Evolutionary conservation across 1,140 invertebrate species (phyloP).

Genomic region (Leptinotarsa undecemlineata): DNA sequence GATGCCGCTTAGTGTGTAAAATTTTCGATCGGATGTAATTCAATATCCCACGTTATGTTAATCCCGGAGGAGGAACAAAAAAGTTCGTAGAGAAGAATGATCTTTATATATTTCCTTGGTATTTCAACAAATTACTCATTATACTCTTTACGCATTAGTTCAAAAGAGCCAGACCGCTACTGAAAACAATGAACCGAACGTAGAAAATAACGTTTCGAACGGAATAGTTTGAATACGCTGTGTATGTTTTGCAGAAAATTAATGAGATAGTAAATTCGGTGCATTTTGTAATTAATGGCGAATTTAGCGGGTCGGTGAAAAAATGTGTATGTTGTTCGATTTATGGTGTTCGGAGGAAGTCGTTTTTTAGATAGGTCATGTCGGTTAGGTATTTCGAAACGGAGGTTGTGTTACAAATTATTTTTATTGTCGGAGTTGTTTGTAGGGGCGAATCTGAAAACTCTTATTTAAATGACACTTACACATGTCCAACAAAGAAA

Average conservation of each 20-base stretch:
- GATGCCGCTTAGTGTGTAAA: too few species aligned
- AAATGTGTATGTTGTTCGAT: constrained; percentile 16
- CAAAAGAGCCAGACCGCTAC: too few species aligned
- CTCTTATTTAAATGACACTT: background rate
- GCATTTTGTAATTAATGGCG: constrained; percentile 15
- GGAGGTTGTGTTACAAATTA: background rate
- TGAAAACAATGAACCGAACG: constrained; percentile 11
- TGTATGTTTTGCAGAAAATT: constrained; percentile 41
- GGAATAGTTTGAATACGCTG: constrained; percentile 43
- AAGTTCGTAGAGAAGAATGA: too few species aligned
- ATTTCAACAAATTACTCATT: too few species aligned
- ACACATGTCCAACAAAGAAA: too few species aligned
- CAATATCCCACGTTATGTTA: too few species aligned
- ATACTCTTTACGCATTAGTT: too few species aligned
- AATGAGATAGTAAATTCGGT: constrained; percentile 43
- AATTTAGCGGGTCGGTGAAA: background rate
- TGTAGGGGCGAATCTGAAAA: background rate
- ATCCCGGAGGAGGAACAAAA: too few species aligned
- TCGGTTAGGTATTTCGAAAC: background rate
- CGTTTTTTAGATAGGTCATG: constrained; percentile 3
- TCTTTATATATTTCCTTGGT: too few species aligned
- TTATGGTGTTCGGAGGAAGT: constrained; percentile 12
- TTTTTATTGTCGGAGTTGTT: background rate
- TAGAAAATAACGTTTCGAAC: constrained; percentile 43
- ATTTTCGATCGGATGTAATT: too few species aligned